phyloP scores from a whole-genome alignment of 2,113 vertebrate genomes.

The Phasianus colchicus region DNA sequence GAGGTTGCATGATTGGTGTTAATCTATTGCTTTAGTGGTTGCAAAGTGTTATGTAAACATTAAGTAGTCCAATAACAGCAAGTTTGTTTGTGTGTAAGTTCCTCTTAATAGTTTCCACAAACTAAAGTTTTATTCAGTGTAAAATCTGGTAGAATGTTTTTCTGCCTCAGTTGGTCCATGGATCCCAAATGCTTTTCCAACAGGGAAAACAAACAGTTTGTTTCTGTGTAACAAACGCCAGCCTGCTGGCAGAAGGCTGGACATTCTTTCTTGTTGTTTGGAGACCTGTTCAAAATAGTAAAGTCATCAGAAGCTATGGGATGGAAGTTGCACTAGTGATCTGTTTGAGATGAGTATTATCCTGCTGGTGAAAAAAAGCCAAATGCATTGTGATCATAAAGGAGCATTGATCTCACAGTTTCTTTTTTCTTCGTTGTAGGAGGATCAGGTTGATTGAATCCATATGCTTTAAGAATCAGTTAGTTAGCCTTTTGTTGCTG shows the following conservation, averaged over 20 bases:
- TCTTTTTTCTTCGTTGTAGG: background rate
- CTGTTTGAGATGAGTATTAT: background rate
- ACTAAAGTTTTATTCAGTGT: background rate
- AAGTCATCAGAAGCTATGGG: background rate
- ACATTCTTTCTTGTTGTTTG: background rate
- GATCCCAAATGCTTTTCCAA: background rate
- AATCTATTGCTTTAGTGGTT: background rate
- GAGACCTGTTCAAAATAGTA: background rate
- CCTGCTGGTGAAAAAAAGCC: background rate
- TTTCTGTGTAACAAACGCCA: background rate
- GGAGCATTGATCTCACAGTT: background rate
- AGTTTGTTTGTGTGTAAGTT: background rate
- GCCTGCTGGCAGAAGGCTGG: background rate
- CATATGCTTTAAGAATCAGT: background rate
- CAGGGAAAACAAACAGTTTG: background rate
- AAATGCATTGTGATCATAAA: background rate
- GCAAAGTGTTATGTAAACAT: accelerated
- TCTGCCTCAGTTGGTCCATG: background rate
- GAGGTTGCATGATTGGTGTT: background rate
- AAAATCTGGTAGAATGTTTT: background rate
- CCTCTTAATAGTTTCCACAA: background rate
- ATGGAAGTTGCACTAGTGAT: background rate
- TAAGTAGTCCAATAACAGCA: background rate
- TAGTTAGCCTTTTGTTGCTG: background rate
- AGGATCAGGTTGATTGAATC: background rate